Evolutionary conservation across 2,113 vertebrate genomes (phyloP).

Genomic region (Hemiprocne comata): DNA sequence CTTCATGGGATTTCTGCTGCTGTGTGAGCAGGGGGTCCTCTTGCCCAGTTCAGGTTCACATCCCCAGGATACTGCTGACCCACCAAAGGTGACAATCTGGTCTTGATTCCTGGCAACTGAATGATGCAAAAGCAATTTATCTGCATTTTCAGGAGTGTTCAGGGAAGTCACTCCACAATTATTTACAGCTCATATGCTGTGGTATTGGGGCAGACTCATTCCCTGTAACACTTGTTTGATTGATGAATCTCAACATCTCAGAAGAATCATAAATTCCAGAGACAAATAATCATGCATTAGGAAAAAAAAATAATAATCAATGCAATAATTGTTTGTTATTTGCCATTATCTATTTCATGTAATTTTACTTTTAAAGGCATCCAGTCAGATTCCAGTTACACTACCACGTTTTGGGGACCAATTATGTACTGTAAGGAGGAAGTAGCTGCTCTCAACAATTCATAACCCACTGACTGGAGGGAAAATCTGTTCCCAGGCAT

Average conservation of each 20-base stretch:
- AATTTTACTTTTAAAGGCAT: not conserved
- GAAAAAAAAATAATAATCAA: not conserved
- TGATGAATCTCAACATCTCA: conserved; percentile 36
- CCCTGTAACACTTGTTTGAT: not conserved
- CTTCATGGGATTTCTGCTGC: not conserved
- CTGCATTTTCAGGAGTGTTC: conserved; percentile 19
- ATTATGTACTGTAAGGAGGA: not conserved
- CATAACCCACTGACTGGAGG: not conserved
- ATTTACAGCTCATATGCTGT: not conserved
- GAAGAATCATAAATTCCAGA: conserved; percentile 28
- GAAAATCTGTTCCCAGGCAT: not conserved
- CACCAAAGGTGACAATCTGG: not conserved
- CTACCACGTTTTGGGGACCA: not conserved
- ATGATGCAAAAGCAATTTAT: conserved; percentile 28
- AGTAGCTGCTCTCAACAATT: not conserved
- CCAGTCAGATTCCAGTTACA: not conserved
- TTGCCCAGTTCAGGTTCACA: not conserved
- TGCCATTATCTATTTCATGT: not conserved
- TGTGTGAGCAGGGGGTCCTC: not conserved
- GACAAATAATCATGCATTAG: not conserved
- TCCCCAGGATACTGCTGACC: not conserved
- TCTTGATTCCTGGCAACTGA: not conserved
- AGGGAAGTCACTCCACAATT: not conserved
- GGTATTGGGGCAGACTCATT: not conserved
- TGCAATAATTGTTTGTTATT: not conserved